Conservation (phyloP, 2,113 vertebrate genomes). For the Plecotus auritus region DNA sequence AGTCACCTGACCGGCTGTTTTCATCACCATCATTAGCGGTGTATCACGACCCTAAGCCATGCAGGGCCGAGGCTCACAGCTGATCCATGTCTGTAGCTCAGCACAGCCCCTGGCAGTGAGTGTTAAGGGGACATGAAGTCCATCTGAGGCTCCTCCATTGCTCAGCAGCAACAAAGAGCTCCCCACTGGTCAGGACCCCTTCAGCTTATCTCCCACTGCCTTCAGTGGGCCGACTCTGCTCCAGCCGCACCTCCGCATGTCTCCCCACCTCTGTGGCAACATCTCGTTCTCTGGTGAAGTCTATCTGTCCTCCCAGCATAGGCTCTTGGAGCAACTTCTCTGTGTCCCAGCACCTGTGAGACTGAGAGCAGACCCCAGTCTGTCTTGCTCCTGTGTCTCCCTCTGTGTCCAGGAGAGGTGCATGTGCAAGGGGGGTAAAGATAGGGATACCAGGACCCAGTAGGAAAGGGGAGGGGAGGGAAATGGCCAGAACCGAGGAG, state of each 20-base stretch:
- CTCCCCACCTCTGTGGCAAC: background rate
- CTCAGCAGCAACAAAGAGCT: background rate
- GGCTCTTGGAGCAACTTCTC: background rate
- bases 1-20: background rate
- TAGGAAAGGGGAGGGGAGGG: background rate
- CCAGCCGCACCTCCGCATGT: background rate
- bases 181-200: background rate
- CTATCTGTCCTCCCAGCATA: background rate
- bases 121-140: background rate
- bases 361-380: background rate
- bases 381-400: background rate
- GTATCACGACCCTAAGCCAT: background rate
- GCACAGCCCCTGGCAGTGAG: background rate
- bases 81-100: background rate
- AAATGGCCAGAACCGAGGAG: background rate
- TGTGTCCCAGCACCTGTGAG: background rate
- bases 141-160: background rate
- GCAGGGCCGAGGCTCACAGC: background rate
- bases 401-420: background rate
- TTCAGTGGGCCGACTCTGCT: background rate
- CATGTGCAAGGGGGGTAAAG: background rate
- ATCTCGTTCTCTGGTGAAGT: background rate
- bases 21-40: background rate
- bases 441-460: background rate
- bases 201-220: background rate